Base-by-base conservation (phyloP, 2,888 invertebrate species). In the Leptinotarsa haldemani region DNA sequence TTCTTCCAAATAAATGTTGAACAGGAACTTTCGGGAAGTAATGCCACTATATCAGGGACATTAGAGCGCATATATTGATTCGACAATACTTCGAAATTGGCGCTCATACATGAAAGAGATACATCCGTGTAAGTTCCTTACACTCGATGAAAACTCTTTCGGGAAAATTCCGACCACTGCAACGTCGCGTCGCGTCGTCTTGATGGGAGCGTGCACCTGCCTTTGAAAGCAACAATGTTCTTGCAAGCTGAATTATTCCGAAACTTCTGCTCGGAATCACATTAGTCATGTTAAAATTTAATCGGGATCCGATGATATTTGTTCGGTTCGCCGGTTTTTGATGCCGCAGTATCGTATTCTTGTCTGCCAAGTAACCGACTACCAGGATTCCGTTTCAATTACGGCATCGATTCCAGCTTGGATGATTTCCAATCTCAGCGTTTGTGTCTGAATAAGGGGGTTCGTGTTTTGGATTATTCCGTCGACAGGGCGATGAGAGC, bases 251-350 rank as follows among this genome's bases (percentile, higher is more conserved):
- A 73, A 76, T 72, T 76, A 76, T 71, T 73, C 75, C 61, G 65
- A 61, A 76, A 76, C 76, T 76, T 74, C 71, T 69, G 70, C 65
- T 68, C 65, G 67, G 61, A 69, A 74, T 76, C 71, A 76, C 74
- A 69, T 74, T 73, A 76, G 73, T 71, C 52, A 71, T 71, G 70
- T 76, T 74, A 74, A 76, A 77, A 73, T 77, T 77, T 77, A 71
- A 74, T 70, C 66, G 50, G 22, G 30, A 74, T 74, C 73, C 74
- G 69, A 69, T 52, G 71, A 72, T 69, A 71, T 52, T 68, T 71
- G 50, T 50, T 65, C 71, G 67, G 74, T 16, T 71, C 63, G 30
- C 13, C 22, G 18, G 66, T 50, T 66, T 46, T 61, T 40, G 61
- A 40, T 30, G 9, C 50, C 48, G 30, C 67, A 12, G 22, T 18